A percentile compares a stretch with the other conserved stretches of the same genome.
Conservation (phyloP, 2,797 vertebrate genomes). For the Notolabrus celidotus region DNA sequence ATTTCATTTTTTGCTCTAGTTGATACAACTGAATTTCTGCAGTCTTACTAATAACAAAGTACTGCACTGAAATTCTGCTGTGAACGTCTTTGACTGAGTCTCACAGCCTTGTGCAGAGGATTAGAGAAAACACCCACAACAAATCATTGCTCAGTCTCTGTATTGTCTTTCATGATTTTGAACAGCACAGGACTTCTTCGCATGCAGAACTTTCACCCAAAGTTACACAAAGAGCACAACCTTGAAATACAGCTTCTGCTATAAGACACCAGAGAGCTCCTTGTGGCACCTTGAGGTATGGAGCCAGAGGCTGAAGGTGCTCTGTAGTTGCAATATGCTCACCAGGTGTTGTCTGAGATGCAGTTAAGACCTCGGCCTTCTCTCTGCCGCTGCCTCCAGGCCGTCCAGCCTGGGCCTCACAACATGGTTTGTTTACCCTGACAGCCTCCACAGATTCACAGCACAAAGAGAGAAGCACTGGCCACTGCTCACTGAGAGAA, state of each 20-base stretch:
- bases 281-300: slow-evolving; percentile 6
- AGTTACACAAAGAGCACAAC: slow-evolving; percentile 35
- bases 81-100: slow-evolving; percentile 37
- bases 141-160: slow-evolving; percentile 54
- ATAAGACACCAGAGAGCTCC: not conserved
- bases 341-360: slow-evolving; percentile 63
- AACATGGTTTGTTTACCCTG: slow-evolving; percentile 61
- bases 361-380: slow-evolving; percentile 49
- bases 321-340: slow-evolving; percentile 40
- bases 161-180: slow-evolving; percentile 53
- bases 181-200: slow-evolving; percentile 58
- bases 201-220: slow-evolving; percentile 49
- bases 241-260: slow-evolving; percentile 32
- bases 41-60: slow-evolving; percentile 25
- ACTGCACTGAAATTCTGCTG: slow-evolving; percentile 13
- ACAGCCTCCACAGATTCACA: slow-evolving; percentile 49
- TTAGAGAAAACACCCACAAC: slow-evolving; percentile 63
- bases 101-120: slow-evolving; percentile 40
- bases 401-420: slow-evolving; percentile 38
- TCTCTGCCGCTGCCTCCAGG: slow-evolving; percentile 54
- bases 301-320: slow-evolving; percentile 46
- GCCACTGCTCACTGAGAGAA: slow-evolving; percentile 42
- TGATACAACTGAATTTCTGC: slow-evolving; percentile 17
- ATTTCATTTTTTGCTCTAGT: slow-evolving; percentile 4
- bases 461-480: slow-evolving; percentile 35